Evolutionary conservation across 2,888 invertebrate genomes (phyloP).

Genomic region (Pristionchus arcanus): DNA sequence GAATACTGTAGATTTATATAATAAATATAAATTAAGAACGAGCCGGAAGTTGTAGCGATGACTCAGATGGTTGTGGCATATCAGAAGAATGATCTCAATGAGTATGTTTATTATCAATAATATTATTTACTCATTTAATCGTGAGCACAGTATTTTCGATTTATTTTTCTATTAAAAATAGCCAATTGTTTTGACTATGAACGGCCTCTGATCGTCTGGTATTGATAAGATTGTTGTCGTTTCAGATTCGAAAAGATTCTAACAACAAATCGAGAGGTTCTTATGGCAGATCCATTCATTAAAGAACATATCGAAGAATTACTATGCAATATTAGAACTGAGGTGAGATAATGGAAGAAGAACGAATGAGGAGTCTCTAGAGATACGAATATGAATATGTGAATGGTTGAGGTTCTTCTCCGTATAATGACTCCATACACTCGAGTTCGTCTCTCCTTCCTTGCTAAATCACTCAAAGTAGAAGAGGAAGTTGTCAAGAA

Average conservation of each 20-base stretch:
- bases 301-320: conserved; percentile 93
- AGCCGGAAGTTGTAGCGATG: conserved; percentile 99
- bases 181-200: neutral
- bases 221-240: conserved; percentile 83
- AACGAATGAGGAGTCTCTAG: too few relatives aligned
- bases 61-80: conserved; percentile 90
- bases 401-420: conserved; percentile 86
- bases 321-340: conserved; percentile 92
- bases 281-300: conserved; percentile 99
- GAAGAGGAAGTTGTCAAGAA: conserved; percentile 90
- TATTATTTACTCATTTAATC: neutral
- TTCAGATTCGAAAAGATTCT: conserved; percentile 91
- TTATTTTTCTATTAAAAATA: neutral
- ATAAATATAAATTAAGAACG: conserved; percentile 84
- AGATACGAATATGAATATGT: neutral
- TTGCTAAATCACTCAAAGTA: conserved; percentile 86
- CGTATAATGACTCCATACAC: conserved; percentile 98
- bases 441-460: conserved; percentile 96
- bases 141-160: neutral
- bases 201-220: conserved; percentile 79
- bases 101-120: conserved; percentile 86
- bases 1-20: neutral
- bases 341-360: conserved; percentile 80
- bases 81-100: conserved; percentile 73
- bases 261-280: conserved; percentile 92